Conservation (phyloP, 2,797 vertebrate genomes). For the Sebastolobus alascanus region DNA sequence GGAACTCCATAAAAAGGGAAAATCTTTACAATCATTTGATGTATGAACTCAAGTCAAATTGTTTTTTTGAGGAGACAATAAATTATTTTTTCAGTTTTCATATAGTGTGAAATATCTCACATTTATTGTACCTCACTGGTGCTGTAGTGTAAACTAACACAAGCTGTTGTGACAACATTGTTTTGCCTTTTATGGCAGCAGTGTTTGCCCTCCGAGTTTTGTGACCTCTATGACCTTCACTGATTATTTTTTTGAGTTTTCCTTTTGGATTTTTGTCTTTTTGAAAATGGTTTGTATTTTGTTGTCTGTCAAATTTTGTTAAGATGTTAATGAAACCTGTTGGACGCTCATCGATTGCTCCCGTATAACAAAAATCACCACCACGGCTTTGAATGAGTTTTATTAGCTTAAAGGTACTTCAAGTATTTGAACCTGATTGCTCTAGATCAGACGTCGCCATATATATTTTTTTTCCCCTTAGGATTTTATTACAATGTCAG, state of each 20-base stretch:
- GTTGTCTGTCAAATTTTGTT: conserved; percentile 1
- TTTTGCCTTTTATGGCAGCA: conserved; percentile 14
- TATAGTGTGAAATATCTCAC: conserved; percentile 22
- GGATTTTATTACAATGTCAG: background rate
- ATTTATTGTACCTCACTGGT: conserved; percentile 9
- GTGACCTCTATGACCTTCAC: conserved; percentile 32
- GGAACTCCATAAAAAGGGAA: conserved; percentile 46
- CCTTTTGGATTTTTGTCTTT: background rate
- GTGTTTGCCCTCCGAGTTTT: conserved; percentile 19
- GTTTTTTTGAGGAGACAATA: conserved; percentile 67
- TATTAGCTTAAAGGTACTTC: background rate
- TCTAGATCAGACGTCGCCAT: background rate
- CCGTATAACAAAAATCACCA: background rate
- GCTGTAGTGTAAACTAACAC: conserved; percentile 10
- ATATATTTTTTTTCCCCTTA: background rate
- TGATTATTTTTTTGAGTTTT: background rate
- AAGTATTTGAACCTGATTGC: background rate
- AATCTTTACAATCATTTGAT: conserved; percentile 64
- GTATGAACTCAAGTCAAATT: conserved; percentile 63
- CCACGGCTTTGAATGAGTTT: background rate
- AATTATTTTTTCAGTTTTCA: conserved; percentile 77
- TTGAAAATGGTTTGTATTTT: background rate
- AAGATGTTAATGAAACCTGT: background rate
- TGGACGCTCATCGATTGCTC: background rate
- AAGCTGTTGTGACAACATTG: background rate